Percentiles rank a stretch among this genome's conserved stretches.
phyloP scores from a whole-genome alignment of 2,113 vertebrate species.

The Hepsetus odoe region DNA sequence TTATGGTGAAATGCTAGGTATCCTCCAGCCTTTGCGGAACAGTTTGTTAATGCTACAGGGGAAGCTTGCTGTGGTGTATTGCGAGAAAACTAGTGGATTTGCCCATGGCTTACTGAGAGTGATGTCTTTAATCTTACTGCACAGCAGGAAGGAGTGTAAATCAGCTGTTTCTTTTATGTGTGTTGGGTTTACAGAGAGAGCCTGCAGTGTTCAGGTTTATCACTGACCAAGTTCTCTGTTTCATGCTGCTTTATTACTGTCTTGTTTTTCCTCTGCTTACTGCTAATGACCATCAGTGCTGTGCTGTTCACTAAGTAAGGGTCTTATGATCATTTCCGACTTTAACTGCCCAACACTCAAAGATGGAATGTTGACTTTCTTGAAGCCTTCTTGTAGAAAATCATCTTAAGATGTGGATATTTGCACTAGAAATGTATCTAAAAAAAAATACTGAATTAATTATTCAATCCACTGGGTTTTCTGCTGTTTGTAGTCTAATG shows the following conservation, averaged over 20 bases:
- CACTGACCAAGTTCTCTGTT: not conserved
- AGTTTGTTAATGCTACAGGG: too few species aligned
- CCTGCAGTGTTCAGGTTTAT: not conserved
- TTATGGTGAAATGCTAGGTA: too few species aligned
- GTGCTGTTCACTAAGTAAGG: not conserved
- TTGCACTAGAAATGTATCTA: too few species aligned
- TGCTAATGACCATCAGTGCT: not conserved
- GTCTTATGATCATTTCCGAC: not conserved
- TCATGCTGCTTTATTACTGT: conserved; percentile 27
- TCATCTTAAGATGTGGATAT: not conserved
- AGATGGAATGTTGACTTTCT: not conserved
- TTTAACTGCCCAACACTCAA: not conserved
- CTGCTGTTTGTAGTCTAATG: too few species aligned
- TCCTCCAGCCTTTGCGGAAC: too few species aligned
- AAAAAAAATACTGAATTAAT: too few species aligned
- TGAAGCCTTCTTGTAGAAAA: not conserved
- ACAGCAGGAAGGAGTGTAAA: not conserved
- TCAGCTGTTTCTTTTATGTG: not conserved
- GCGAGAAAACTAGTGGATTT: not conserved
- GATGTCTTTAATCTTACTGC: not conserved
- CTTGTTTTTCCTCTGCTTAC: not conserved
- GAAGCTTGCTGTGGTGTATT: too few species aligned
- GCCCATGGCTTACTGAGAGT: not conserved
- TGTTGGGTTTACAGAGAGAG: conserved; percentile 3
- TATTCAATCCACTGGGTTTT: too few species aligned